Conservation (phyloP, 2,797 vertebrate species). For the Cercopithecus neglectus region DNA sequence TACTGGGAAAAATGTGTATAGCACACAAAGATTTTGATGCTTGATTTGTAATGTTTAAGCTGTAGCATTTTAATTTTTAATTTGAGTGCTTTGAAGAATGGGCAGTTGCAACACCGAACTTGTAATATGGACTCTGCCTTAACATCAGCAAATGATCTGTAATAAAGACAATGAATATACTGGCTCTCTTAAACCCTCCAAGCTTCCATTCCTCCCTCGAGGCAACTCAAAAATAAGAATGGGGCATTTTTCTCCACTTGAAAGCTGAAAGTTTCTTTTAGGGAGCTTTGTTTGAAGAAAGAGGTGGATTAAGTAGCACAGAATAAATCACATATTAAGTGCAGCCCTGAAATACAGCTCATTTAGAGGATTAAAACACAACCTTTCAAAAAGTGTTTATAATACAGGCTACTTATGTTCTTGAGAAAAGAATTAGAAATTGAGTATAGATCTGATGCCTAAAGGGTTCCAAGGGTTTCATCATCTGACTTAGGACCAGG, state of each 20-base stretch:
- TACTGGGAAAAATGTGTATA: background rate
- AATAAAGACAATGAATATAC: background rate
- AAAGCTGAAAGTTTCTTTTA: background rate
- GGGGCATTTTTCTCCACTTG: background rate
- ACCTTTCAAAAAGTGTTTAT: background rate
- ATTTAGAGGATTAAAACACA: background rate
- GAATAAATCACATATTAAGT: background rate
- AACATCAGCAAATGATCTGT: background rate
- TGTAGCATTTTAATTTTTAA: background rate
- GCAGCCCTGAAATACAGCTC: background rate
- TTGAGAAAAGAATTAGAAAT: slow-evolving; percentile 38
- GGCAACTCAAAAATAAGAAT: background rate
- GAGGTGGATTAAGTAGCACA: background rate
- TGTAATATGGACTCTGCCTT: background rate
- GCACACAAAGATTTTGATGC: background rate
- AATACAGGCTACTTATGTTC: background rate
- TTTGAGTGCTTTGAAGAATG: background rate
- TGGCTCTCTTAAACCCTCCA: background rate
- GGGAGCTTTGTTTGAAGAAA: slow-evolving; percentile 8
- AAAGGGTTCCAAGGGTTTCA: background rate
- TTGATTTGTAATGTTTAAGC: background rate
- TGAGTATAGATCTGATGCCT: background rate
- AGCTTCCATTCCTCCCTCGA: background rate
- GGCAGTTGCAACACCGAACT: background rate
- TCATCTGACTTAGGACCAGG: background rate